Evolutionary conservation across 2,888 invertebrate species (phyloP).

Genomic region (Drepanosiphum platanoidis): DNA sequence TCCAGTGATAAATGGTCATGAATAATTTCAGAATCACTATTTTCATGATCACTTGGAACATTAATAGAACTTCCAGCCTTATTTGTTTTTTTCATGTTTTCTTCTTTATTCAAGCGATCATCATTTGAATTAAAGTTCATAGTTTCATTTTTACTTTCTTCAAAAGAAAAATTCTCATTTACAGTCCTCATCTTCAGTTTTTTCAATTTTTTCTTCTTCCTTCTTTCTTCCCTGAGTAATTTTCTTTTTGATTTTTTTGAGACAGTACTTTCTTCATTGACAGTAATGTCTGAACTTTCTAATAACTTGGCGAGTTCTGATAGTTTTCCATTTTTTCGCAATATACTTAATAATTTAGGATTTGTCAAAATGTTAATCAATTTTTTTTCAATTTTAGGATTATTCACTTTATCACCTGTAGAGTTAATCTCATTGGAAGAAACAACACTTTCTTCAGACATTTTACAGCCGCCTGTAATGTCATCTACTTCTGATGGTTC

Average conservation of each 20-base stretch:
- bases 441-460: conserved; percentile 13
- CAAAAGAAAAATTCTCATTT: background rate
- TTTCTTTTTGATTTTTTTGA: background rate
- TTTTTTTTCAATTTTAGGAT: background rate
- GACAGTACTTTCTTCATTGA: background rate
- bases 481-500: conserved; percentile 4
- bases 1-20: background rate
- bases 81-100: background rate
- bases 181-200: background rate
- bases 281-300: background rate
- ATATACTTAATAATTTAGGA: conserved; percentile 1
- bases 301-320: conserved; percentile 12
- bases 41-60: background rate
- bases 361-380: background rate
- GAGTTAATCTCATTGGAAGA: conserved; percentile 45
- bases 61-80: background rate
- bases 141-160: background rate
- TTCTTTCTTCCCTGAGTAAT: background rate
- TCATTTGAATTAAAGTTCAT: background rate
- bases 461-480: background rate
- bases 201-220: background rate
- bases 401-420: conserved; percentile 15
- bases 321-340: conserved; percentile 15
- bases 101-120: background rate
- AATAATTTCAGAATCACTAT: background rate